Evolutionary conservation across 2,113 vertebrate genomes (phyloP).

Genomic region (Podocnemis expansa): DNA sequence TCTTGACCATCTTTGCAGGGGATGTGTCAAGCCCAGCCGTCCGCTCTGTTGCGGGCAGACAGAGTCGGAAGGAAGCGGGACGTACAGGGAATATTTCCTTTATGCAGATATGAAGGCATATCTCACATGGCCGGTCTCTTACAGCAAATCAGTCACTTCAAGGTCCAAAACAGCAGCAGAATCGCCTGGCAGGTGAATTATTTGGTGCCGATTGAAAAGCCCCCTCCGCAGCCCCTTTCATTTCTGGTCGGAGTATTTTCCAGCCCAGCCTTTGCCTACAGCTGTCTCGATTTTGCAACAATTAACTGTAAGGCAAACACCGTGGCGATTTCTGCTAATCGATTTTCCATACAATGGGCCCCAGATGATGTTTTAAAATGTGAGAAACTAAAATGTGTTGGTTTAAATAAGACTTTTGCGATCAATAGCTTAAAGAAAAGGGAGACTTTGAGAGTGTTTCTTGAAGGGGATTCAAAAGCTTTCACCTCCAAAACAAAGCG

Average conservation of each 20-base stretch:
- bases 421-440: constrained; percentile 70
- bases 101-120: not conserved
- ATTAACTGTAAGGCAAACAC: constrained; percentile 74
- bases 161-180: constrained; percentile 58
- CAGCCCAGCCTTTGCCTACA: constrained; percentile 60
- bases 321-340: constrained; percentile 77
- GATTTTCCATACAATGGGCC: constrained; percentile 76
- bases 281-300: constrained; percentile 77
- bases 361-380: constrained; percentile 78
- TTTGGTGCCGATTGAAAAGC: constrained; percentile 55
- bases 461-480: constrained; percentile 66
- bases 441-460: constrained; percentile 69
- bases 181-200: constrained; percentile 69
- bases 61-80: not conserved
- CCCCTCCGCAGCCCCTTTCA: constrained; percentile 54
- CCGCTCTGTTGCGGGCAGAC: not conserved
- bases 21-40: not conserved
- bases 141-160: constrained; percentile 27
- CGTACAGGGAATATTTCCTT: too few species aligned
- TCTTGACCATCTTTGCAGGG: not conserved
- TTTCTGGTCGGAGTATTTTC: constrained; percentile 61
- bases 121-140: not conserved
- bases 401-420: constrained; percentile 77
- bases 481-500: constrained; percentile 55
- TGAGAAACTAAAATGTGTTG: constrained; percentile 77